A percentile compares a stretch with the other conserved stretches of the same genome.
phyloP scores from a whole-genome alignment of 2,797 vertebrate genomes.

The Eulemur coronatus region DNA sequence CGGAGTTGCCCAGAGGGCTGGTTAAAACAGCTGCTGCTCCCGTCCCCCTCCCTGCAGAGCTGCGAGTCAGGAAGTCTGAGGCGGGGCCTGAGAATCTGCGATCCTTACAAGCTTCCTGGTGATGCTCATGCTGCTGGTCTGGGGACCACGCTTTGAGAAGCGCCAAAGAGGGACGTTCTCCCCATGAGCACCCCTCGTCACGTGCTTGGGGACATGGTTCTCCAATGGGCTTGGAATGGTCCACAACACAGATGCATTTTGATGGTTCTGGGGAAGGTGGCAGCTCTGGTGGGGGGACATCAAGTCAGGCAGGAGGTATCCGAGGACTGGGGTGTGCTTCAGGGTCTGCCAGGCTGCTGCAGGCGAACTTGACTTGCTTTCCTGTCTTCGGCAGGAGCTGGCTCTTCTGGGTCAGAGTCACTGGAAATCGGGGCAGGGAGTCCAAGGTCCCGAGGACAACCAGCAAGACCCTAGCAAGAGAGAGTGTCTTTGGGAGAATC shows the following conservation, averaged over 20 bases:
- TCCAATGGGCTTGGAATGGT: neutral
- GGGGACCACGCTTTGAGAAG: neutral
- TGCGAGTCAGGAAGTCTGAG: neutral
- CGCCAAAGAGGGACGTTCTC: fast-evolving
- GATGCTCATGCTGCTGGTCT: too few species aligned
- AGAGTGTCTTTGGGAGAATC: neutral
- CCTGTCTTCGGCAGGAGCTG: neutral
- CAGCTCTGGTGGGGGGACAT: neutral
- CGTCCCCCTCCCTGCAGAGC: neutral
- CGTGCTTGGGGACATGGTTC: fast-evolving
- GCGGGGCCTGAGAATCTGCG: neutral
- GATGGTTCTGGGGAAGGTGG: too few species aligned
- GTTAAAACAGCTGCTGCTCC: neutral
- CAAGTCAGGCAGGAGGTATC: neutral
- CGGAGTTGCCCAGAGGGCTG: neutral
- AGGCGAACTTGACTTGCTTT: neutral
- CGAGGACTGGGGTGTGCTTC: neutral
- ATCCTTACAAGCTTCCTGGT: neutral
- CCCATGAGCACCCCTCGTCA: too few species aligned
- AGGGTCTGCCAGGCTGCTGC: neutral
- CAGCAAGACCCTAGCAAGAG: neutral
- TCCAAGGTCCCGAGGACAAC: neutral
- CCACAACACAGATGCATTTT: fast-evolving
- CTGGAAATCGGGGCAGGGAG: neutral
- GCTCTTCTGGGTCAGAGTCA: neutral